phyloP scores from a whole-genome alignment of 1,140 invertebrate species.

The Atopsyche davidsoni region DNA sequence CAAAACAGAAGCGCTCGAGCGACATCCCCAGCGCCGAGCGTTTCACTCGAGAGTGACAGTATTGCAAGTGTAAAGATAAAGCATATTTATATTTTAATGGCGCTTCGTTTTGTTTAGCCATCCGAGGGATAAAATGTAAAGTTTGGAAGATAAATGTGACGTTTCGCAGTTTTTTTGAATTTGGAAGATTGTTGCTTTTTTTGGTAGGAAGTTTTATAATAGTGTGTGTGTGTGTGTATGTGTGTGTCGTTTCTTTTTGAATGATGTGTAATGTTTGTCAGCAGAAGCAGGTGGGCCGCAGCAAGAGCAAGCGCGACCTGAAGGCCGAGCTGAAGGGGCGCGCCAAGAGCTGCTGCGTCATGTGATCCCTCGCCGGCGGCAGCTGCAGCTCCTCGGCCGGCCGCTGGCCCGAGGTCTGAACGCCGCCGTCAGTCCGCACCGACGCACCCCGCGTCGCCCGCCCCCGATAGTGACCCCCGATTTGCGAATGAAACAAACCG shows the following conservation, averaged over 20 bases:
- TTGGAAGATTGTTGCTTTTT: no score
- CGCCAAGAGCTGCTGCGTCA: conserved; percentile 51
- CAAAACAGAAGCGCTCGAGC: no score
- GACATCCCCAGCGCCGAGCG: no score
- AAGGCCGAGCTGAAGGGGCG: conserved; percentile 51
- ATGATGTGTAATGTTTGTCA: neutral
- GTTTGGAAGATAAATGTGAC: no score
- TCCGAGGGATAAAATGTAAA: no score
- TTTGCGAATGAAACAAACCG: neutral
- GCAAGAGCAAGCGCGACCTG: conserved; percentile 51
- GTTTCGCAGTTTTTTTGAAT: no score
- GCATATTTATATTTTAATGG: no score
- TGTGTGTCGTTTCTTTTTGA: neutral
- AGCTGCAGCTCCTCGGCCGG: conserved; percentile 42
- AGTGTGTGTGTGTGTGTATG: no score
- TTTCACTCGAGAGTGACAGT: no score
- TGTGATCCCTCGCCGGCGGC: conserved; percentile 52
- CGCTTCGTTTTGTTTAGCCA: no score
- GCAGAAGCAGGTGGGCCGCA: conserved; percentile 41
- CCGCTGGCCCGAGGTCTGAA: conserved; percentile 39
- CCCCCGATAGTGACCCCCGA: neutral
- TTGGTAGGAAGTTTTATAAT: no score
- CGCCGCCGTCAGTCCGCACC: conserved; percentile 8
- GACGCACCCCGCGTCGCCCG: neutral
- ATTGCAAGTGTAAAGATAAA: no score